Conservation (phyloP, 2,888 invertebrate species). For the Andrena marginata region DNA sequence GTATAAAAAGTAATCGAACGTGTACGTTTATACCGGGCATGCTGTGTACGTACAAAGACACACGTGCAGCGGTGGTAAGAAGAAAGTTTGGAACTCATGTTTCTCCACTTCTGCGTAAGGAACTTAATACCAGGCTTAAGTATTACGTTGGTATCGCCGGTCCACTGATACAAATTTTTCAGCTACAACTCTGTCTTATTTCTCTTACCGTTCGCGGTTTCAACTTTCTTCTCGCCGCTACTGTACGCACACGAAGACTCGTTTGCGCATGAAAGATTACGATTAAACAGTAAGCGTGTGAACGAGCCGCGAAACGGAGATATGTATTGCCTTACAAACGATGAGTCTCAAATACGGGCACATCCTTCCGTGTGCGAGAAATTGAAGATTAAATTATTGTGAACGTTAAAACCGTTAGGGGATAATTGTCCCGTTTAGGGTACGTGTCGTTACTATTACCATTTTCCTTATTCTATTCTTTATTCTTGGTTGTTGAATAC, state of each 20-base stretch:
- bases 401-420: constrained; percentile 3
- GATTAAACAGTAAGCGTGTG: constrained; percentile 19
- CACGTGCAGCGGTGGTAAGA: background rate
- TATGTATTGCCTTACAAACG: constrained; percentile 51
- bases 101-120: too few species aligned
- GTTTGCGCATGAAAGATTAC: constrained; percentile 23
- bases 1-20: constrained; percentile 9
- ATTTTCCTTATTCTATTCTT: background rate
- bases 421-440: background rate
- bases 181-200: too few species aligned
- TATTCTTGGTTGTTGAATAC: background rate
- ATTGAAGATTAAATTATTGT: constrained; percentile 23
- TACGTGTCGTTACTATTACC: background rate
- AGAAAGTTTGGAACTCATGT: too few species aligned
- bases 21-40: constrained; percentile 13
- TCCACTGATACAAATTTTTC: too few species aligned
- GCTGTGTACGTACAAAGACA: constrained; percentile 6
- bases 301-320: constrained; percentile 45
- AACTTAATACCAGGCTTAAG: too few species aligned
- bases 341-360: constrained; percentile 56
- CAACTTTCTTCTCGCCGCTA: too few species aligned
- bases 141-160: too few species aligned
- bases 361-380: constrained; percentile 27
- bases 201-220: too few species aligned
- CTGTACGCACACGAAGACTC: background rate